A percentile compares a stretch with the other conserved stretches of the same genome.
Evolutionary conservation across 2,888 invertebrate species (phyloP).

Genomic region (Charanyca ferruginea): DNA sequence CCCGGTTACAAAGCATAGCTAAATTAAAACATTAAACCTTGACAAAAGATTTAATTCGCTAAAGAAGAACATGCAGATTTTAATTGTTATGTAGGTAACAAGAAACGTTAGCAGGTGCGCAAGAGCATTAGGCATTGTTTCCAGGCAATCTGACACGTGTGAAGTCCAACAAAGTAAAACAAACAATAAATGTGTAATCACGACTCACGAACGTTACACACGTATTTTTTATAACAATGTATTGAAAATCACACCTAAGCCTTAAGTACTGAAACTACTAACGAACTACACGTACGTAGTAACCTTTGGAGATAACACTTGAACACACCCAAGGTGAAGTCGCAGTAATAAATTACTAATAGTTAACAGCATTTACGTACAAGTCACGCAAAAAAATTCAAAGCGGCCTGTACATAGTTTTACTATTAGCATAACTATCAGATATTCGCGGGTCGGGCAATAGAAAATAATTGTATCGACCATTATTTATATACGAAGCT

Average conservation of each 20-base stretch:
- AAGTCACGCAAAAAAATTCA: constrained; percentile 50
- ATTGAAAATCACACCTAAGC: constrained; percentile 54
- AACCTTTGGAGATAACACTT: constrained; percentile 65
- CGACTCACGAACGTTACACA: constrained; percentile 74
- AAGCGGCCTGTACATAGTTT: constrained; percentile 44
- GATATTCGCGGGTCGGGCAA: constrained; percentile 58
- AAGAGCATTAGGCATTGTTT: constrained; percentile 58
- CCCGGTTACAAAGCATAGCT: too few species aligned
- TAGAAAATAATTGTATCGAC: constrained; percentile 73
- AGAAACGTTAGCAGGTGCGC: constrained; percentile 40
- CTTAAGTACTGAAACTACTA: constrained; percentile 50
- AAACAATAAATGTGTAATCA: constrained; percentile 69
- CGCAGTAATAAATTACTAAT: constrained; percentile 54
- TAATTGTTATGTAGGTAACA: constrained; percentile 32
- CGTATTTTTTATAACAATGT: constrained; percentile 67
- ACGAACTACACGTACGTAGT: constrained; percentile 54
- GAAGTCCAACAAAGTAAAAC: constrained; percentile 69
- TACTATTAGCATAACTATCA: constrained; percentile 61
- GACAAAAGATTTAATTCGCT: background rate
- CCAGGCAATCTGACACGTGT: constrained; percentile 67
- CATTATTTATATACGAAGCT: constrained; percentile 77
- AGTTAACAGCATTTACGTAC: constrained; percentile 21
- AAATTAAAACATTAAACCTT: too few species aligned
- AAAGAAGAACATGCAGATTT: constrained; percentile 15
- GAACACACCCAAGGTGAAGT: constrained; percentile 66